Percentiles rank a stretch among this genome's conserved stretches.
These are phyloP conservation scores for Anoplolepis gracilipes DNA, from an alignment of 1,140 invertebrate genomes.

Conservation along the genomic window DNA sequence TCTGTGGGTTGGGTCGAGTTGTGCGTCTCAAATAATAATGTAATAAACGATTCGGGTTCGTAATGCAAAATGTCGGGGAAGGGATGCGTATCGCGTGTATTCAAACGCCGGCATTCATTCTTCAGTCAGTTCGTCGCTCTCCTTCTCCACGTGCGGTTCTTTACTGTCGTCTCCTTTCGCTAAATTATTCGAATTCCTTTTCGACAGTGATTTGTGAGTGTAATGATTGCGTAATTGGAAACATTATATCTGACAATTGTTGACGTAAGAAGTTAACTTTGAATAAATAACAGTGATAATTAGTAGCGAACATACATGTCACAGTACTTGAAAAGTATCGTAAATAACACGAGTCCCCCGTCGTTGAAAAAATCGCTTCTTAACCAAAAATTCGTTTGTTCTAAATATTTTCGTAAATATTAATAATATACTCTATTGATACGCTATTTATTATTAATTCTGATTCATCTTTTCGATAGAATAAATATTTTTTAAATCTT, in stretches of 20 bases:
- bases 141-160: neutral
- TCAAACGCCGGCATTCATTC: conserved; percentile 7
- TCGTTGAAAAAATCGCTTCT: neutral
- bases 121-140: conserved; percentile 29
- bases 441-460: neutral
- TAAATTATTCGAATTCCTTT: neutral
- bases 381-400: neutral
- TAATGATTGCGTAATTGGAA: neutral
- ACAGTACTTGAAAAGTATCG: neutral
- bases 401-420: neutral
- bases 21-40: neutral
- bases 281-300: neutral
- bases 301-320: neutral
- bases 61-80: neutral
- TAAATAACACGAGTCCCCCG: neutral
- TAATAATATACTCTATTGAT: neutral
- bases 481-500: neutral
- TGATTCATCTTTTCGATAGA: neutral
- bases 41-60: neutral
- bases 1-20: neutral
- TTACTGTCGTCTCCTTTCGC: neutral
- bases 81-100: neutral
- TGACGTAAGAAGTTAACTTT: conserved; percentile 6
- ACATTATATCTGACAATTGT: neutral
- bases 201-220: neutral